Evolutionary conservation across 1,140 invertebrate genomes (phyloP), one percentile per base, ranked within the genome.

Genomic region (Meloidogyne floridensis): DNA sequence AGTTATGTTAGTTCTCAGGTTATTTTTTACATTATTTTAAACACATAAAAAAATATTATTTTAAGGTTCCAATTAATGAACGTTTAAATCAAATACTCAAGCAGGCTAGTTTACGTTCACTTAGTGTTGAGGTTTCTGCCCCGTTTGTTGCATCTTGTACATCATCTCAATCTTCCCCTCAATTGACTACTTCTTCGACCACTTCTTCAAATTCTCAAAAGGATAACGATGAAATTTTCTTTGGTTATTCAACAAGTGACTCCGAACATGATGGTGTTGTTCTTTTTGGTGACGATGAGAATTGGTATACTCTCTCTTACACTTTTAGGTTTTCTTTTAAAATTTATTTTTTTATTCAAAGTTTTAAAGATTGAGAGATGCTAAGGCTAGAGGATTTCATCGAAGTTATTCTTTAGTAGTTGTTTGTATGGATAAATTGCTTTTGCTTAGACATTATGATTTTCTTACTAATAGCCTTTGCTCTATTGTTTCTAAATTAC

Each of bases 1-100:
- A 85, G 84, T 51, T 84, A 86, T 79, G 42, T 86, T n/a, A 84
- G 84, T 78, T 77, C 84, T 8, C 84, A 84, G 82, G 83, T 84
- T 18, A 13, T 51, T 1, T 32, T 32, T 32, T 32, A 32, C 0
- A 32, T 32, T 32, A 32, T 32, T 32, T 32, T 32, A 32, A 32
- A 32, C 20, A 20, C 20, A 51, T 69, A 71, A 4, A 13, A 32
- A 47, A n/a, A 9, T 54, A 43, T 81, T n/a, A 43, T 81, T 47
- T n/a, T 81, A 43, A 84, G 84, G 59, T 80, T 20, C 83, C 84
- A 9, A 84, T 86, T 2, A 81, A 77, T 69, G 84, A 86, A 54
- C 53, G 77, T 51, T 32, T 84, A n/a, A 42, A 82, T 70, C 42
- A 81, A 32, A 81, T 84, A n/a, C 51, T 86, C 32, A 86, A 85